Conservation (phyloP, 1,140 invertebrate species). For the Diorhabda elongata region DNA sequence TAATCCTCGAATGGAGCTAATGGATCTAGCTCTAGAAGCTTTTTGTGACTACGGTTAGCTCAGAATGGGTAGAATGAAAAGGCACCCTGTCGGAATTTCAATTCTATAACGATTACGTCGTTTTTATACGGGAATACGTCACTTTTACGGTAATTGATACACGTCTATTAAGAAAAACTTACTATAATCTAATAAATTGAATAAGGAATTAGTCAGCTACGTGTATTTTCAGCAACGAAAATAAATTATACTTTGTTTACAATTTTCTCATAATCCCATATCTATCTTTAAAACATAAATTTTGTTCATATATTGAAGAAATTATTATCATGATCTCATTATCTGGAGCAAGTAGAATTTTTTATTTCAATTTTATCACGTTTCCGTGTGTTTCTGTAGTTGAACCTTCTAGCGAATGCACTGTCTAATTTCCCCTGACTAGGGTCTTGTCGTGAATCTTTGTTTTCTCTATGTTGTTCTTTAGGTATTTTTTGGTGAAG, state of each 20-base stretch:
- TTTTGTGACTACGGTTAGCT: constrained; percentile 19
- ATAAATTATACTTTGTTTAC: too few species aligned
- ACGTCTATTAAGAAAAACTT: background rate
- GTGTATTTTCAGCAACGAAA: too few species aligned
- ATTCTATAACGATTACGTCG: constrained; percentile 1
- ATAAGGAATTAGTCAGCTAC: background rate
- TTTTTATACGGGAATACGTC: constrained; percentile 5
- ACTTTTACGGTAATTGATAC: background rate
- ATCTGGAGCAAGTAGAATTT: background rate
- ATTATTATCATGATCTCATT: background rate
- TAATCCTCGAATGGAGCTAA: constrained; percentile 28
- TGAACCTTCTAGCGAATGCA: background rate
- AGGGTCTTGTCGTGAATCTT: too few species aligned
- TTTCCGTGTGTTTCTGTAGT: background rate
- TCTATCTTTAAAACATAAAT: background rate
- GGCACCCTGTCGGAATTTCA: constrained; percentile 4
- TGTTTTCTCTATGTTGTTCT: too few species aligned
- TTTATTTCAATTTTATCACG: background rate
- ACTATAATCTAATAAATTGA: background rate
- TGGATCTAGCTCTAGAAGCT: constrained; percentile 26
- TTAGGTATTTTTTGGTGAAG: too few species aligned
- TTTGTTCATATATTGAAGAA: background rate
- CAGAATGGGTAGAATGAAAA: constrained; percentile 17
- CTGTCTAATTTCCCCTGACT: background rate
- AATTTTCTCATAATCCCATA: background rate